phyloP scores from a whole-genome alignment of 2,888 invertebrate species.

The Diplazon laetatorius region DNA sequence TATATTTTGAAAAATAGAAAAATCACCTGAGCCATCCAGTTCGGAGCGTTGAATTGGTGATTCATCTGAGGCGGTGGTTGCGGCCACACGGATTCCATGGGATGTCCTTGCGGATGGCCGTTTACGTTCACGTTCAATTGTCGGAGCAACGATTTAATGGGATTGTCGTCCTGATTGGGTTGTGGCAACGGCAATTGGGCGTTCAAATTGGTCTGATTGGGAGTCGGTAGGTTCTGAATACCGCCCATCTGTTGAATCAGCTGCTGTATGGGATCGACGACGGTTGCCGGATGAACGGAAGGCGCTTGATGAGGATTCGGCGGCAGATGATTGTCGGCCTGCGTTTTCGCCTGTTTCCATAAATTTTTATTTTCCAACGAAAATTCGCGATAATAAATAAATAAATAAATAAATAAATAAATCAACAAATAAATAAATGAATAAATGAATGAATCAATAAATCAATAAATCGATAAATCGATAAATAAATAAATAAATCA shows the following conservation, averaged over 20 bases:
- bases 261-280: constrained; percentile 84
- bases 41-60: constrained; percentile 78
- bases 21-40: constrained; percentile 79
- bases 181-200: constrained; percentile 67
- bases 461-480: not conserved
- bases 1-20: constrained; percentile 12
- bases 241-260: constrained; percentile 84
- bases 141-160: constrained; percentile 83
- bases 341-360: constrained; percentile 76
- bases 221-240: constrained; percentile 81
- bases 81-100: constrained; percentile 80
- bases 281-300: constrained; percentile 71
- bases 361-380: no score
- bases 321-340: constrained; percentile 74
- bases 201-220: constrained; percentile 75
- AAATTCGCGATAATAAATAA: no score
- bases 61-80: constrained; percentile 78
- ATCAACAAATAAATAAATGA: constrained; percentile 22
- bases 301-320: constrained; percentile 74
- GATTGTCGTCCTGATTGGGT: constrained; percentile 81
- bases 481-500: no score
- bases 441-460: constrained; percentile 15
- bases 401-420: no score
- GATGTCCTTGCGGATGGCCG: constrained; percentile 75
- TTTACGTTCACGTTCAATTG: constrained; percentile 81